Evolutionary conservation across 2,888 invertebrate genomes (phyloP).

Genomic region (Limnephilus marmoratus): DNA sequence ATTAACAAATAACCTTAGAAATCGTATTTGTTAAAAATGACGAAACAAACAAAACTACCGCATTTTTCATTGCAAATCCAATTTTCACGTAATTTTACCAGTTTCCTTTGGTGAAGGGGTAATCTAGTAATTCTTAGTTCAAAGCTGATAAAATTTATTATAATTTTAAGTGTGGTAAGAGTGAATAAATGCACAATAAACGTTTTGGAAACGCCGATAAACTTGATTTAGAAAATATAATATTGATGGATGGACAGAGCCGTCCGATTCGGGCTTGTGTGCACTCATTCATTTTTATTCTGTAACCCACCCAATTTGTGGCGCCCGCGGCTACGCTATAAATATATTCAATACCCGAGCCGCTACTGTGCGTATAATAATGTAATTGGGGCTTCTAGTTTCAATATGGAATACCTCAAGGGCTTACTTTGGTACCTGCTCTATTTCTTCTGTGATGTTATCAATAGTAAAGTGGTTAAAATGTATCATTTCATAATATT

Average conservation of each 20-base stretch:
- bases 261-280: slow-evolving; percentile 5
- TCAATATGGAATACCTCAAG: background rate
- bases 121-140: background rate
- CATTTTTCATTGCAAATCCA: background rate
- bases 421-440: background rate
- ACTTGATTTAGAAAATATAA: slow-evolving; percentile 8
- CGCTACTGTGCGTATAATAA: slow-evolving; percentile 2
- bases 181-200: background rate
- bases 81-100: background rate
- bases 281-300: slow-evolving; percentile 22
- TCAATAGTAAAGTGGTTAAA: background rate
- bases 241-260: slow-evolving; percentile 12
- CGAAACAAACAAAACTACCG: background rate
- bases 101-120: background rate
- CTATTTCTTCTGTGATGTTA: background rate
- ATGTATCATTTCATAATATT: too few species aligned
- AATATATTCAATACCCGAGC: background rate
- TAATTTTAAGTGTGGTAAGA: background rate
- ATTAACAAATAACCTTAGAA: too few species aligned
- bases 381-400: background rate
- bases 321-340: background rate
- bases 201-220: background rate
- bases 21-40: too few species aligned
- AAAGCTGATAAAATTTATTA: background rate
- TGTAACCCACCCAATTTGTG: slow-evolving; percentile 16